Conservation (phyloP, 2,888 invertebrate species). For the Corbicula japonica region DNA sequence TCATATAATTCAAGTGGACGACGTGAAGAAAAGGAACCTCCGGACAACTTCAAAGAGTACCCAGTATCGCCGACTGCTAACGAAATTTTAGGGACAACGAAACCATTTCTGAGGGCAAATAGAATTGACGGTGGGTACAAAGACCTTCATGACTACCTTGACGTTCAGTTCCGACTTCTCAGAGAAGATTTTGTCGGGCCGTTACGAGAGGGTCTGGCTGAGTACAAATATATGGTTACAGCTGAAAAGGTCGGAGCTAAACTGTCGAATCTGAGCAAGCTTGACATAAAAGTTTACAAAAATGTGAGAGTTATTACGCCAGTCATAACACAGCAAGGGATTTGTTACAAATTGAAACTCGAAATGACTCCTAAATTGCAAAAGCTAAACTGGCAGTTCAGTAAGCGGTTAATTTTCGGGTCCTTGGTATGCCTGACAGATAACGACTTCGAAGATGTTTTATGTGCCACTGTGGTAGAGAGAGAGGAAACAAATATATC, state of each 20-base stretch:
- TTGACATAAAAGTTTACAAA: conserved; percentile 76
- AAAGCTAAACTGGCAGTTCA: conserved; percentile 86
- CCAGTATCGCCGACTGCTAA: conserved; percentile 75
- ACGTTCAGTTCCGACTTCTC: conserved; percentile 91
- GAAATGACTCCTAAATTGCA: conserved; percentile 30
- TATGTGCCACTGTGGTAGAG: conserved; percentile 89
- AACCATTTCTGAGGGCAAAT: conserved; percentile 88
- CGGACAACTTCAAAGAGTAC: conserved; percentile 45
- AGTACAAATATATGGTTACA: conserved; percentile 87
- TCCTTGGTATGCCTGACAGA: conserved; percentile 91
- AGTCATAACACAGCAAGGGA: conserved; percentile 64
- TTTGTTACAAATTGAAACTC: conserved; percentile 67
- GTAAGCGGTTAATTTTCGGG: conserved; percentile 91
- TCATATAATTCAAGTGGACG: too few species aligned
- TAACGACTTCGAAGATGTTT: conserved; percentile 90
- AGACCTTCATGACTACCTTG: conserved; percentile 91
- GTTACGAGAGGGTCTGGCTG: conserved; percentile 90
- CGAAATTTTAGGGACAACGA: conserved; percentile 81
- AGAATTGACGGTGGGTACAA: conserved; percentile 89
- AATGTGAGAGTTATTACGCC: conserved; percentile 72
- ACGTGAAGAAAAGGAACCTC: conserved; percentile 25
- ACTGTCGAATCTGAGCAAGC: too few species aligned
- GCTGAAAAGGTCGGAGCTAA: not conserved
- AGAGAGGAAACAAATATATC: conserved; percentile 66
- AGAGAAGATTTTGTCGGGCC: conserved; percentile 93